Conservation (phyloP, 2,113 vertebrate genomes). For the Phalacrocorax brasilianus region DNA sequence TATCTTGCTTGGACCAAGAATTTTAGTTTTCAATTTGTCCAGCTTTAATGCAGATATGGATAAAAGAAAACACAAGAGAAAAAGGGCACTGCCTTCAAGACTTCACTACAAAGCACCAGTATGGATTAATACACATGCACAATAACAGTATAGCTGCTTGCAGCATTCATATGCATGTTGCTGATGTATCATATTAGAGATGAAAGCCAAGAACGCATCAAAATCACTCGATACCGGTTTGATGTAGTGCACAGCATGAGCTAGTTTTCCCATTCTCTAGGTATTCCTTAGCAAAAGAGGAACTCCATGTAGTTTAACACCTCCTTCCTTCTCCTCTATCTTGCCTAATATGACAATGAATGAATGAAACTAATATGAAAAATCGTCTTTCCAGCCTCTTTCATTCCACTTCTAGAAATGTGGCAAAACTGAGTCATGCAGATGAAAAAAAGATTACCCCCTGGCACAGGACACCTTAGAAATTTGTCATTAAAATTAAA, state of each 20-base stretch:
- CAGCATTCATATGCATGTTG: background rate
- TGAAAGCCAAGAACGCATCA: background rate
- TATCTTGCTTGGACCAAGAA: background rate
- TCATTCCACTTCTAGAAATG: background rate
- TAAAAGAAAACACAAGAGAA: background rate
- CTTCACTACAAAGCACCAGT: background rate
- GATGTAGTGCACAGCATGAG: background rate
- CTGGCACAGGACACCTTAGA: background rate
- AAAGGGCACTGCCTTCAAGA: background rate
- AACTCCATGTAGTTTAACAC: background rate
- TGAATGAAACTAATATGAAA: background rate
- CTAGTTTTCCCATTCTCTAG: background rate
- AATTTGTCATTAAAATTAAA: background rate
- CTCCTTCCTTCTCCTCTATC: background rate
- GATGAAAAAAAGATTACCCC: background rate
- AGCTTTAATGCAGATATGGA: background rate
- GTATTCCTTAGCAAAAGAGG: background rate
- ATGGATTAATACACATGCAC: background rate
- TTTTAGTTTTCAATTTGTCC: background rate
- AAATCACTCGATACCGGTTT: accelerated
- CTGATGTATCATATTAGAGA: background rate
- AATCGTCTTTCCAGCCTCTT: background rate
- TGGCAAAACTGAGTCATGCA: background rate
- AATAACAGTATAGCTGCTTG: background rate
- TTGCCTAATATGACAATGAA: background rate